phyloP scores from a whole-genome alignment of 2,113 vertebrate genomes.

The Anoplopoma fimbria region DNA sequence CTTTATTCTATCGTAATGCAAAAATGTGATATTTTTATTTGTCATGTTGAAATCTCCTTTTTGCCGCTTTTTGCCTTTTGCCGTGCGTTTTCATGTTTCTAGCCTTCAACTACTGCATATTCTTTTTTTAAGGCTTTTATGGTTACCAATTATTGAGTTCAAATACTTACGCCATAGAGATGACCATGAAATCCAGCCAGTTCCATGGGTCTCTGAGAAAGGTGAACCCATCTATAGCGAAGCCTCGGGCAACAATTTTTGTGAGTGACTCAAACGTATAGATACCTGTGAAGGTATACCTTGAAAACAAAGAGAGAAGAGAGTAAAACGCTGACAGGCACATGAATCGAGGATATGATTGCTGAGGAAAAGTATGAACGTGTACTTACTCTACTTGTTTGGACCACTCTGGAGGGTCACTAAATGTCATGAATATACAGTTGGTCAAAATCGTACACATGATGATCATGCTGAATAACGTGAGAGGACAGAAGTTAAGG shows the following conservation, averaged over 20 bases:
- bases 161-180: conserved; percentile 98
- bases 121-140: neutral
- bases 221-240: conserved; percentile 96
- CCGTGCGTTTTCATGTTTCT: neutral
- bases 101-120: neutral
- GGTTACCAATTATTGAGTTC: neutral
- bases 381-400: conserved; percentile 98
- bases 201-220: conserved; percentile 98
- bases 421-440: conserved; percentile 99
- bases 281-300: conserved; percentile 99
- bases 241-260: conserved; percentile 97
- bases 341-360: neutral
- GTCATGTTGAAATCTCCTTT: neutral
- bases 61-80: neutral
- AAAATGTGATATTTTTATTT: neutral
- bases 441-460: conserved; percentile 99
- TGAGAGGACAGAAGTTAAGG: conserved; percentile 81
- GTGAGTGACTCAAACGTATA: conserved; percentile 98
- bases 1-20: neutral
- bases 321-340: conserved; percentile 10
- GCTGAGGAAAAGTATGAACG: neutral
- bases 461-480: conserved; percentile 99
- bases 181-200: conserved; percentile 99
- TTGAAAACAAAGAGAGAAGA: conserved; percentile 63
- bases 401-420: conserved; percentile 97